Base-by-base conservation (phyloP, 1,140 invertebrate species). In the Platyura marginata region DNA sequence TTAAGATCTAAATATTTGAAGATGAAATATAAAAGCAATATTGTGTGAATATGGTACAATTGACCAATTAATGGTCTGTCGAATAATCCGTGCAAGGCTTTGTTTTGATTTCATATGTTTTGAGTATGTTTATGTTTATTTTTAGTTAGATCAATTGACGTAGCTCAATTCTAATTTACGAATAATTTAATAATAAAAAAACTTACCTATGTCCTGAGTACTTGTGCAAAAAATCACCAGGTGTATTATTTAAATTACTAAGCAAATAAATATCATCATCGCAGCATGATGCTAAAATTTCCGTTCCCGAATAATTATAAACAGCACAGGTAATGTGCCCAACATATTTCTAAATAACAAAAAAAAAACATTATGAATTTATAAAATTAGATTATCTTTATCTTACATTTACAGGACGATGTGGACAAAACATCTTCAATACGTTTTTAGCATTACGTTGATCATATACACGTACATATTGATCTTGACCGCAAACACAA, bases 231-330 rank as follows among this genome's bases (percentile, higher is more conserved):
- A 68, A 80, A 50, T 79, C 71, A 35, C 60, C 61, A 0, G 47
- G 44, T 36, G 55, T 54, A 46, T 66, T 66, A 11, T 55, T 56
- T 33, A 63, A 64, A n/a, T 72, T 70, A 62, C 92, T 78, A 58
- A 91, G 95, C 19, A 93, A 61, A 66, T 92, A 96, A 50, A 97
- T 86, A 55, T 90, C 80, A 44, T 91, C 88, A 64, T 95, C 87
- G 62, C 87, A 93, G 59, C 93, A 96, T 0, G 86, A 85, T 3
- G 81, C 89, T 13, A 97, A 61, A 45, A 97, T 80, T 66, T 94
- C 87, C 44, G 75, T 71, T 34, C 91, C 90, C 62, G 88, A 82
- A 62, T 91, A 76, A 66, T 89, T 94, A 61, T 91, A 96, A 1
- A 91, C 74, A 21, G 83, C 83, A 56, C 79, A 87, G 5, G 90